These are phyloP conservation scores for Drosophila mayri DNA, from an alignment of 1,140 invertebrate genomes.

Conservation along the genomic window DNA sequence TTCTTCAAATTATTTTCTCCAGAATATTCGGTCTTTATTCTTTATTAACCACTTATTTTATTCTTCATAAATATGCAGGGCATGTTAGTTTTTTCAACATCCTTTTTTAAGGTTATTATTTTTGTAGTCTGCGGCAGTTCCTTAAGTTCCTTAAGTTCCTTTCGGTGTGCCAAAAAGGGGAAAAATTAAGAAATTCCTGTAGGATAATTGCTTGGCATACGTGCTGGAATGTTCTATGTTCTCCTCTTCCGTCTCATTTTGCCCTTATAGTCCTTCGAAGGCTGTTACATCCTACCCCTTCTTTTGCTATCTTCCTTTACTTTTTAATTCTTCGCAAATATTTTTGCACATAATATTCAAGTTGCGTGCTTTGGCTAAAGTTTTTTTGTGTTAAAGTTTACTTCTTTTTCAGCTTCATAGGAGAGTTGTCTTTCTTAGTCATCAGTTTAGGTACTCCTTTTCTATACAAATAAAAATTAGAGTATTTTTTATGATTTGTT, in stretches of 20 bases:
- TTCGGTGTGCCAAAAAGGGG: no score
- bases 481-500: not conserved
- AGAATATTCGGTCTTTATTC: not conserved
- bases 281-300: not conserved
- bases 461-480: not conserved
- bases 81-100: not conserved
- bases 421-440: not conserved
- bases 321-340: constrained; percentile 66
- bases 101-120: constrained; percentile 15
- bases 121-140: constrained; percentile 21
- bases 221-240: constrained; percentile 14
- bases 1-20: not conserved
- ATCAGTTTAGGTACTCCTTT: not conserved
- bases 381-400: constrained; percentile 9
- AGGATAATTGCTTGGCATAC: constrained; percentile 71
- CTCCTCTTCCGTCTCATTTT: not conserved
- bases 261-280: not conserved
- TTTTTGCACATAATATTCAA: constrained; percentile 73
- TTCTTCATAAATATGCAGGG: not conserved
- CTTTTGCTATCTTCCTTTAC: constrained; percentile 19
- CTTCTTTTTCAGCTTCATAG: constrained; percentile 3
- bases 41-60: not conserved
- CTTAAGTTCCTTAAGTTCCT: no score
- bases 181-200: constrained; percentile 72
- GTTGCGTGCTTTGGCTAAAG: constrained; percentile 57